Evolutionary conservation across 2,113 vertebrate species (phyloP).

Genomic region (Lampris megalopsis): DNA sequence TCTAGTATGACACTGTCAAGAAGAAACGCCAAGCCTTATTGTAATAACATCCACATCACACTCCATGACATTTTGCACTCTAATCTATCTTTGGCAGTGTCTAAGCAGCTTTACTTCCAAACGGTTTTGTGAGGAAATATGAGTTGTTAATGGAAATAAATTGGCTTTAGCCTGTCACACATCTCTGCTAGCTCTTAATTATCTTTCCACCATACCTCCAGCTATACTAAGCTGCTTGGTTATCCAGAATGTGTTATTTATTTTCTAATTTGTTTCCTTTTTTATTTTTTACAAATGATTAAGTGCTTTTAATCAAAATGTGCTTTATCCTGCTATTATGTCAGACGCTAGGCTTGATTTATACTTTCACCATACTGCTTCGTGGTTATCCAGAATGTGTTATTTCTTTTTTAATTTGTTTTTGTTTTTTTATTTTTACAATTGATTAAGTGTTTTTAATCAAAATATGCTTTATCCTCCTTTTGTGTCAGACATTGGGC

Average conservation of each 20-base stretch:
- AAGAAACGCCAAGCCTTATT: not conserved
- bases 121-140: not conserved
- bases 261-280: not conserved
- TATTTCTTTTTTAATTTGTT: not conserved
- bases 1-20: slow-evolving; percentile 2
- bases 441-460: not conserved
- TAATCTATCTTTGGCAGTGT: not conserved
- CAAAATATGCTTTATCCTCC: too few species aligned
- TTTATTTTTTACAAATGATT: not conserved
- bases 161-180: not conserved
- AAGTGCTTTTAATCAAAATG: not conserved
- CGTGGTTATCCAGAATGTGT: not conserved
- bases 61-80: not conserved
- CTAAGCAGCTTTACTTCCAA: not conserved
- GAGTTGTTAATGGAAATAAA: slow-evolving; percentile 1
- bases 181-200: slow-evolving; percentile 4
- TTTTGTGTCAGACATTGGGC: too few species aligned
- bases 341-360: too few species aligned
- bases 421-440: slow-evolving; percentile 1
- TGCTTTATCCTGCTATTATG: not conserved
- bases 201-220: not conserved
- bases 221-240: not conserved
- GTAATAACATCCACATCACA: not conserved
- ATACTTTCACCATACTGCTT: too few species aligned
- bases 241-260: not conserved